Evolutionary conservation across 2,113 vertebrate genomes (phyloP), one percentile per base, ranked within the genome.

Genomic region (Casuarius casuarius): DNA sequence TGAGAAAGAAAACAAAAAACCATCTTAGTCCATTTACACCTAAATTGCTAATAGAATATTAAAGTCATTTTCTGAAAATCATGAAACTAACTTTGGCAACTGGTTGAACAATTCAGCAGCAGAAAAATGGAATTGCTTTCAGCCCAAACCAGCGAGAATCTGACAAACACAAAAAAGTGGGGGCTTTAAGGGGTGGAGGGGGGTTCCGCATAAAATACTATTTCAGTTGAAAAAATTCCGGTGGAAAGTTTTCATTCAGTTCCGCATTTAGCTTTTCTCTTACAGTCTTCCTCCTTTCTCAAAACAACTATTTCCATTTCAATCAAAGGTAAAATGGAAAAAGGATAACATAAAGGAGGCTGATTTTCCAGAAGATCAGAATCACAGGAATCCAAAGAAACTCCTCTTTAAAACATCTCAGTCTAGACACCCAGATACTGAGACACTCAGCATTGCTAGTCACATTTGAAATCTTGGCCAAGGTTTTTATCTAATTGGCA

Each of bases 241-340:
- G 38, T 19, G 63, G 65, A 29, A 88, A 75, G 38, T 25, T 68
- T 68, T 78, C 17, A 61, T 22, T 61, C 21, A 20, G 48, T 71
- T 74, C 71, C 72, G 38, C 61, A 20, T 65, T 74, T 62, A 35
- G 38, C 49, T 52, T 52, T 72, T 79, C 48, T 89, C 44, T 58
- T 28, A 56, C 42, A 10, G 44, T 25, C 61, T 81, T 94, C 20
- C 54, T 94, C 67, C 49, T 89, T 76, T 28, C 33, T 87, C 63
- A 46, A 66, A 87, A 89, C 74, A 73, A 89, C 62, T 59, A 83
- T 46, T 91, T 66, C 84, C 49, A 87, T 89, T 89, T 89, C 51
- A 59, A 79, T 75, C 67, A 78, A 70, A 92, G 65, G 40, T 54
- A 70, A 67, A 77, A 48, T 6, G 46, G 52, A 89, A 76, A 71